Conservation (phyloP, 2,888 invertebrate genomes). For the Drosophila eohydei region DNA sequence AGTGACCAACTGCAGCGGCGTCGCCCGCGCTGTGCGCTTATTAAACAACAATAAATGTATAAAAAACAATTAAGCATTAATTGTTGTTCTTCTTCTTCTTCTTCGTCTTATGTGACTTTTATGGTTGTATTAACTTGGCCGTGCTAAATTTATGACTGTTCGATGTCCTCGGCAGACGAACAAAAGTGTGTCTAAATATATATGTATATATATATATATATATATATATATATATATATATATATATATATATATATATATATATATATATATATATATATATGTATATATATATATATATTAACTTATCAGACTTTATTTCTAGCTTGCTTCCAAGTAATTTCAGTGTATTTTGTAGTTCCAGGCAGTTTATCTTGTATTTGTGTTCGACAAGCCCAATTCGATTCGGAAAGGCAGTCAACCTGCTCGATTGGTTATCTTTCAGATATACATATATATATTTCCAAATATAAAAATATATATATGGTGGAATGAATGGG, state of each 20-base stretch:
- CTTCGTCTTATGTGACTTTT: constrained; percentile 18
- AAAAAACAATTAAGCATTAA: constrained; percentile 60
- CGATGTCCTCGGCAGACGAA: constrained; percentile 24
- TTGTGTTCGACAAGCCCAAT: not conserved
- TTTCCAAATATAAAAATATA: too few relatives aligned
- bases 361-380: not conserved
- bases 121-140: constrained; percentile 41
- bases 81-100: constrained; percentile 37
- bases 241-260: not conserved
- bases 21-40: constrained; percentile 24
- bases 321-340: constrained; percentile 11
- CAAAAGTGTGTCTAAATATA: not conserved
- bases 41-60: constrained; percentile 51
- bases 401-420: not conserved
- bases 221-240: not conserved
- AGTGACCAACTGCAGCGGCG: constrained; percentile 51
- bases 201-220: too few relatives aligned
- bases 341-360: constrained; percentile 11
- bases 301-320: constrained; percentile 15
- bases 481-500: too few relatives aligned
- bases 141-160: constrained; percentile 40
- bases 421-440: constrained; percentile 4
- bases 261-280: not conserved
- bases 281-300: not conserved
- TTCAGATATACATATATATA: not conserved